Percentiles rank a stretch among this genome's conserved stretches.
Evolutionary conservation across 2,113 vertebrate species (phyloP).

Genomic region (Pipra filicauda): DNA sequence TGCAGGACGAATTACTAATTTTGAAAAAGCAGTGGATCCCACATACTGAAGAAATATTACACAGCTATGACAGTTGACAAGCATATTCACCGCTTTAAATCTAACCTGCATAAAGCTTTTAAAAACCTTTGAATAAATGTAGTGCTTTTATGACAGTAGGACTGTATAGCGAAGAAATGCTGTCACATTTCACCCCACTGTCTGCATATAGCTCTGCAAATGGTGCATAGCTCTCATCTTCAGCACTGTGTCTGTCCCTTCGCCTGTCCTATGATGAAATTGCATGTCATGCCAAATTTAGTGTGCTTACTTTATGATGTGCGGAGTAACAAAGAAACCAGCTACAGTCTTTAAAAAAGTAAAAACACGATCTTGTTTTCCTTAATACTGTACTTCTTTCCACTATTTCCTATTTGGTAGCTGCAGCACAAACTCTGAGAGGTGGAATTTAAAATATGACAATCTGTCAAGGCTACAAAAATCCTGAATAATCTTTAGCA

Average conservation of each 20-base stretch:
- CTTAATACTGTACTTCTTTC: neutral
- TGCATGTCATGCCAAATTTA: neutral
- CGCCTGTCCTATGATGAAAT: neutral
- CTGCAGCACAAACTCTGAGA: neutral
- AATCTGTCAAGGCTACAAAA: conserved; percentile 48
- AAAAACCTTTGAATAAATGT: neutral
- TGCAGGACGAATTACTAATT: neutral
- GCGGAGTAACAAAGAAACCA: neutral
- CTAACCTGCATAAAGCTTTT: neutral
- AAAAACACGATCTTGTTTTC: neutral
- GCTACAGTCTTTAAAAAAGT: neutral
- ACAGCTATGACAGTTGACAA: neutral
- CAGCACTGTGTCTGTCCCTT: neutral
- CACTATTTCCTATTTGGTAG: neutral
- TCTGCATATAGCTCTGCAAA: neutral
- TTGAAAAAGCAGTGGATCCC: neutral
- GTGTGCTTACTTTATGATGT: neutral
- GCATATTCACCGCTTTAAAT: neutral
- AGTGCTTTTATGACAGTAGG: neutral
- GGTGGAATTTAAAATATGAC: conserved; percentile 50
- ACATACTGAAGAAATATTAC: neutral
- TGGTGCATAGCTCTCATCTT: neutral
- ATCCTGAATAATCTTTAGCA: conserved; percentile 61
- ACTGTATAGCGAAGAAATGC: neutral
- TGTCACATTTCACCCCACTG: neutral